A percentile compares a stretch with the other conserved stretches of the same genome.
These are phyloP conservation scores for Varecia variegata DNA, from an alignment of 2,797 vertebrate species.

Conservation along the genomic window DNA sequence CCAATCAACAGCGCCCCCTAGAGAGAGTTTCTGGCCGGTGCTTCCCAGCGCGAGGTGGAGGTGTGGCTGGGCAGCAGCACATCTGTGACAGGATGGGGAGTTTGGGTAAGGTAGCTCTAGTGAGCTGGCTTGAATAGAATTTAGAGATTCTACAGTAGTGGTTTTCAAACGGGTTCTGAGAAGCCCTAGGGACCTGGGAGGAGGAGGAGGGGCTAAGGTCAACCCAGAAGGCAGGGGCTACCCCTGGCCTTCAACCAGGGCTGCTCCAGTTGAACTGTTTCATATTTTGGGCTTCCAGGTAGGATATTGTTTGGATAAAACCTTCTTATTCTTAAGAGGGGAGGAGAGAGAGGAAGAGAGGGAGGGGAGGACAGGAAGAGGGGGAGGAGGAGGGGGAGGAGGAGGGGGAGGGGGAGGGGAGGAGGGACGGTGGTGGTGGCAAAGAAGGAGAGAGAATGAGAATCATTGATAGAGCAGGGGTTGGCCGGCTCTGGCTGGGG, in stretches of 20 bases:
- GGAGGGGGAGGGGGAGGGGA: accelerated
- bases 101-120: background rate
- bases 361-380: background rate
- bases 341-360: background rate
- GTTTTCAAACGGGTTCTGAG: background rate
- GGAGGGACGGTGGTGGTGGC: too few species aligned
- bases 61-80: background rate
- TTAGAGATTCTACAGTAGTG: background rate
- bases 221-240: background rate
- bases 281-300: background rate
- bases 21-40: background rate
- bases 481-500: background rate
- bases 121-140: background rate
- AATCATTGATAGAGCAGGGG: background rate
- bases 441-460: background rate
- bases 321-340: background rate
- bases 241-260: background rate
- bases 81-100: too few species aligned
- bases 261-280: background rate
- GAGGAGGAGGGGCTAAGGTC: background rate
- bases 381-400: background rate
- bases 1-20: too few species aligned
- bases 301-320: background rate
- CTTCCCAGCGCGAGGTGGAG: too few species aligned
- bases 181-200: background rate